Evolutionary conservation across 2,797 vertebrate species (phyloP), one percentile per base, ranked within the genome.

Genomic region (Lepilemur ruficaudatus): DNA sequence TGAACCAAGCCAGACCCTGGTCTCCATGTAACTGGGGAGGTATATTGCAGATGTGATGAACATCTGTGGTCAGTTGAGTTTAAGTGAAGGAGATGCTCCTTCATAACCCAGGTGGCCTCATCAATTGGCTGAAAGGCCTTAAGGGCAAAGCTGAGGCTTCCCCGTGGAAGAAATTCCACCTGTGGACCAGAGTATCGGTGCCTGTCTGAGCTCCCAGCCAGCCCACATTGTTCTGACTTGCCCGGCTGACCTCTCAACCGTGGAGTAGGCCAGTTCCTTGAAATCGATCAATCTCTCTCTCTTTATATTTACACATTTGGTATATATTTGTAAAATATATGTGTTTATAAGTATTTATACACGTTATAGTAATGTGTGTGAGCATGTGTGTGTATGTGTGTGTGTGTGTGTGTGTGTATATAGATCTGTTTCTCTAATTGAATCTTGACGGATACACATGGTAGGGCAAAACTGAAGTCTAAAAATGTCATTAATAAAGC

Each of bases 171-270:
- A 28, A 76, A 43, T 18, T 59, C 81, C 17, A 14, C 41, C 73
- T 32, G 25, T 11, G 43, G n/a, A 2, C 23, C 2, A n/a, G 2
- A 4, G 15, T 1, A 9, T 18, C 2, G 0, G 10, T 2, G 61
- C 48, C 35, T 61, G 57, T 48, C 48, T 0, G 1, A 41, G 30
- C 25, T 10, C 59, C 50, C 18, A 25, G 82, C 14, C 23, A 8
- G 38, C 59, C 57, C 72, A 3, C 46, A 2, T 13, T 17, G 18
- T 20, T 55, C 55, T 38, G 73, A 18, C 63, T 17, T 67, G 57
- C 50, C 63, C 28, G 3, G 65, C 10, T 38, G 35, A 23, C 2
- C 6, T 50, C 87, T 32, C 3, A 41, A 28, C 5, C 0, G 1
- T 12, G 20, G 5, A 6, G 25, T 7, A 12, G 1, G 2, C 23